Evolutionary conservation across 2,888 invertebrate species (phyloP), one percentile per base, ranked within the genome.

Genomic region (Heliconius ethilla): DNA sequence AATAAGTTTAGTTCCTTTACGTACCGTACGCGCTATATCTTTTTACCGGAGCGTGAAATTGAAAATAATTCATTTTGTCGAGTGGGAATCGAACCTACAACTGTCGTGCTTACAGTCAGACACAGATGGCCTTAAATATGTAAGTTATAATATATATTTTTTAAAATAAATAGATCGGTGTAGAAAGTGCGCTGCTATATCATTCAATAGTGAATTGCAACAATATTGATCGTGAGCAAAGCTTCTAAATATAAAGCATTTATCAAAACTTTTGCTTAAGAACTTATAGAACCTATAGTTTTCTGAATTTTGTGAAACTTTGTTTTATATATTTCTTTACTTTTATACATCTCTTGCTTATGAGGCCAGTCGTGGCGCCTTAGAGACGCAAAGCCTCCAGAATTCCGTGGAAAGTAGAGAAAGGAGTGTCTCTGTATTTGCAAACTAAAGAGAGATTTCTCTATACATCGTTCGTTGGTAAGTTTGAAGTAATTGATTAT

Each of bases 241-340:
- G 33, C 3, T 66, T 66, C 66, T 22, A 66, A 66, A 33, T 29
- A 22, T 18, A 29, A 65, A n/a, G 22, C 15, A 72, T n/a, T 27
- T 72, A 72, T 72, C 29, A 72, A 51, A 51, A 33, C 27, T 72
- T 51, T n/a, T 22, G 18, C 29, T 66, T 29, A 29, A 29, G 65
- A 66, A 66, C 65, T 66, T 66, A 33, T n/a, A n/a, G n/a, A n/a
- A n/a, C n/a, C n/a, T 29, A 65, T 15, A 65, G 29, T 22, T 27
- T 65, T 65, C 27, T 3, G 65, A 33, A 33, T 66, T 33, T 66
- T 66, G 22, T 33, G 18, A 10, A 33, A 66, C 29, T 33, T 51
- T 66, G 15, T 63, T 6, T 27, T 13, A 63, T 27, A 63, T 63
- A 27, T 63, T 25, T 13, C 25, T 62, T 62, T 63, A 63, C 27